Conservation (phyloP, 2,113 vertebrate species). For the Anoplopoma fimbria region DNA sequence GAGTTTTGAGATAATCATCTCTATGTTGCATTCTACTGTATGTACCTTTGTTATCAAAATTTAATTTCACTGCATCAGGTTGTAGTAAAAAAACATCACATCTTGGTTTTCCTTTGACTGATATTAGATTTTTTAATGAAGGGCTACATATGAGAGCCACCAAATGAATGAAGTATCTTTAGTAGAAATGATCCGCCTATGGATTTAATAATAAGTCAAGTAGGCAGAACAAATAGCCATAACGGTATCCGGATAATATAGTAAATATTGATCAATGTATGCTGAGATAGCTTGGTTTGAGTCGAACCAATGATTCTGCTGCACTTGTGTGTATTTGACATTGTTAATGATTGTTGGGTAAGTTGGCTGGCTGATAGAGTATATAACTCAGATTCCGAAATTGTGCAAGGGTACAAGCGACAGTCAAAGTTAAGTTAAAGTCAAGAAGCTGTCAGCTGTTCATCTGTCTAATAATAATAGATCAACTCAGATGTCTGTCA, state of each 20-base stretch:
- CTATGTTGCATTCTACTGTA: neutral
- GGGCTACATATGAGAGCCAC: neutral
- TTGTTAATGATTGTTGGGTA: neutral
- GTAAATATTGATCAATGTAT: neutral
- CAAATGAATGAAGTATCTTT: neutral
- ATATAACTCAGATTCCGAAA: neutral
- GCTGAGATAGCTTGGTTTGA: neutral
- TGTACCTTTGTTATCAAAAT: neutral
- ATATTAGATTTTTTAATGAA: neutral
- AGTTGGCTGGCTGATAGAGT: neutral
- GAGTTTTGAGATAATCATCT: neutral
- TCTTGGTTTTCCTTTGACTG: neutral
- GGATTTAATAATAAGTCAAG: neutral
- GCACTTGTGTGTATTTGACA: neutral
- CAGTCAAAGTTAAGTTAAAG: no score
- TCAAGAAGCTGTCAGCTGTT: no score
- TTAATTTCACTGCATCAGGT: neutral
- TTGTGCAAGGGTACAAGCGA: constrained; percentile 1
- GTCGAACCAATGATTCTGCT: neutral
- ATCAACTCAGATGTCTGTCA: neutral
- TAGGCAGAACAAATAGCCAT: neutral
- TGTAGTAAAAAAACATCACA: neutral
- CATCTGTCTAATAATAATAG: no score
- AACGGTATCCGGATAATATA: neutral
- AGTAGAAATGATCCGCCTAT: neutral